phyloP scores from a whole-genome alignment of 1,140 invertebrate species.

The Caenorhabditis brenneri region DNA sequence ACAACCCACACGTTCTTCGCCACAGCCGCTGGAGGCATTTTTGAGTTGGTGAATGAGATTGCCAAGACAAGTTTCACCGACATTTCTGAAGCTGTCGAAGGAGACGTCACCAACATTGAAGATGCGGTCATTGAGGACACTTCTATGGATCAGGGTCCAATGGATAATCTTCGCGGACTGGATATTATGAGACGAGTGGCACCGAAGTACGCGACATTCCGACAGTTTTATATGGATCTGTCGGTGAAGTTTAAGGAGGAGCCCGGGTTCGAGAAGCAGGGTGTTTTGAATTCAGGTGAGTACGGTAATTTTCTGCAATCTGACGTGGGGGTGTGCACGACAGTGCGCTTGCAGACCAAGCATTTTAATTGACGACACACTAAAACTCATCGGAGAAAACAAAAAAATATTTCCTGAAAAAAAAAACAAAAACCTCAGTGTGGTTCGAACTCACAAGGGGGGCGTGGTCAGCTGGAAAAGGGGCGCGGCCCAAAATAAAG shows the following conservation, averaged over 20 bases:
- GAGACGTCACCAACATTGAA: slow-evolving; percentile 11
- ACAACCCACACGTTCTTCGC: neutral
- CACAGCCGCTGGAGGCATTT: neutral
- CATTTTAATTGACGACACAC: too few species aligned
- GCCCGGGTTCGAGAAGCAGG: neutral
- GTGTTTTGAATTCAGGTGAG: neutral
- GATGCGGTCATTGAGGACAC: neutral
- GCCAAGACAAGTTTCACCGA: neutral
- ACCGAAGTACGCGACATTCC: neutral
- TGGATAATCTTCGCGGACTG: slow-evolving; percentile 10
- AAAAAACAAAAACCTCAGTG: too few species aligned
- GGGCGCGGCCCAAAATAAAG: too few species aligned
- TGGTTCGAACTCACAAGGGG: too few species aligned
- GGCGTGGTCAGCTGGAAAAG: too few species aligned
- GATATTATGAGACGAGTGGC: slow-evolving; percentile 16
- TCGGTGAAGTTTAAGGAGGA: slow-evolving; percentile 7
- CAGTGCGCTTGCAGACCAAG: too few species aligned
- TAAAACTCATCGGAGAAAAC: too few species aligned
- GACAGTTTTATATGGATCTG: neutral
- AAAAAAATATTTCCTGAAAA: too few species aligned
- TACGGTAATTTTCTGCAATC: too few species aligned
- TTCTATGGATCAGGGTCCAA: neutral
- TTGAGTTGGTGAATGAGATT: neutral
- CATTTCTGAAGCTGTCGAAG: neutral
- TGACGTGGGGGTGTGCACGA: too few species aligned